Percentiles rank a stretch among this genome's conserved stretches.
These are phyloP conservation scores for Lapara coniferarum DNA, from an alignment of 2,888 invertebrate species.

Conservation along the genomic window DNA sequence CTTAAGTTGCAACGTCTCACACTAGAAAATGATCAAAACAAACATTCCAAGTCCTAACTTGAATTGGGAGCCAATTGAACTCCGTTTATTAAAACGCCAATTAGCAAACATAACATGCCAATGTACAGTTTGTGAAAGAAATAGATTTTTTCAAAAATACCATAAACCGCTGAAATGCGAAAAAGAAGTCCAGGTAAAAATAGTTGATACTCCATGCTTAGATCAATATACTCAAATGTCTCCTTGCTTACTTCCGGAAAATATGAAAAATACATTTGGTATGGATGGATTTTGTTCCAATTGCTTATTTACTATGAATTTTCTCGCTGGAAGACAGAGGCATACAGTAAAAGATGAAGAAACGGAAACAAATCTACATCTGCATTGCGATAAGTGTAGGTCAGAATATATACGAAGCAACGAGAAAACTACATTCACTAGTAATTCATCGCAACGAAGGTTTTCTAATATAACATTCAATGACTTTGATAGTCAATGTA, in stretches of 20 bases:
- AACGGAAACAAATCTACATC: slow-evolving; percentile 7
- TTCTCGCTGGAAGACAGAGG: background rate
- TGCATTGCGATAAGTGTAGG: slow-evolving; percentile 2
- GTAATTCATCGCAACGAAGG: background rate
- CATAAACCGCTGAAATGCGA: background rate
- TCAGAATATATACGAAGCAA: background rate
- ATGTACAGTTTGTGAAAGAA: slow-evolving; percentile 9
- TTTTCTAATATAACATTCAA: background rate
- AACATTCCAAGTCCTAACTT: slow-evolving; percentile 1
- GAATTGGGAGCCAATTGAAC: slow-evolving; percentile 55
- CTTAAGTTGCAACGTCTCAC: background rate
- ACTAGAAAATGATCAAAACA: slow-evolving; percentile 2
- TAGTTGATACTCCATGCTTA: background rate
- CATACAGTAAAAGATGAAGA: slow-evolving; percentile 2
- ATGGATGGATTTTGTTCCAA: background rate
- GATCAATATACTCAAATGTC: slow-evolving; percentile 9
- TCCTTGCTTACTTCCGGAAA: background rate
- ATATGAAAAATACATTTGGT: background rate
- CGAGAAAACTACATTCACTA: background rate
- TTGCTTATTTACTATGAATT: slow-evolving; percentile 11
- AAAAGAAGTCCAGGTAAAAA: slow-evolving; percentile 10
- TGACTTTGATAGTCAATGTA: slow-evolving; percentile 5
- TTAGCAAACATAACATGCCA: slow-evolving; percentile 47
- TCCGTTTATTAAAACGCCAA: slow-evolving; percentile 56
- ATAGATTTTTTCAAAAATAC: slow-evolving; percentile 4